Evolutionary conservation across 2,888 invertebrate species (phyloP), one percentile per base, ranked within the genome.

Genomic region (Zeuzera pyrina): DNA sequence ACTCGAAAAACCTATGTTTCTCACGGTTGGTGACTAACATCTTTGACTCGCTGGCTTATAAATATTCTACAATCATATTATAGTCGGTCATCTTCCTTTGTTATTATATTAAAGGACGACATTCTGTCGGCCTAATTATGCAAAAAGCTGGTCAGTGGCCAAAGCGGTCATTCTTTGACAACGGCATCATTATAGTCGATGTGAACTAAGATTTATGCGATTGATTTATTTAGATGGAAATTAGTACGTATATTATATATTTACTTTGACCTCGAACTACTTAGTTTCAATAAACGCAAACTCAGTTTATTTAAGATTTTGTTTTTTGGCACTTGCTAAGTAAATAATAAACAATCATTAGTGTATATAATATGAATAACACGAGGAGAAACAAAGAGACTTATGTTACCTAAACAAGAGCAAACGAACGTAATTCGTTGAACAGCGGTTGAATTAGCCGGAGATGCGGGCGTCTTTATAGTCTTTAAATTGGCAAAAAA

Each of bases 401-500:
- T 48, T 48, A 42, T 45, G 45, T 47, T 44, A 45, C 44, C 52
- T 58, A 54, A 54, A 62, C 55, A 52, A 59, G 57, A 61, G 57
- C 56, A 61, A 69, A 59, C 64, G 67, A 72, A 70, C 66, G 71
- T 78, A 74, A 77, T 78, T 72, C 65, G 65, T 64, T 58, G 76
- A 79, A 78, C 79, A 77, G 67, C 66, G 76, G 79, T 74, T 77
- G 65, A 81, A 83, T 83, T 83, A 83, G 83, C 69, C 49, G 66
- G 54, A 71, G 70, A 79, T 74, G 78, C 79, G 78, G 78, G 77
- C 79, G 69, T 77, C 77, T 79, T 78, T 76, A 79, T 74, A 79
- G 73, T 71, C 67, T 63, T 71, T 76, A 81, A 79, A 81, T 78
- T 81, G 78, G 78, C 79, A 83, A 83, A 83, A 83, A 83, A 76